These are phyloP conservation scores for Chymomyza amoena DNA, from an alignment of 2,888 invertebrate species.

Conservation along the genomic window DNA sequence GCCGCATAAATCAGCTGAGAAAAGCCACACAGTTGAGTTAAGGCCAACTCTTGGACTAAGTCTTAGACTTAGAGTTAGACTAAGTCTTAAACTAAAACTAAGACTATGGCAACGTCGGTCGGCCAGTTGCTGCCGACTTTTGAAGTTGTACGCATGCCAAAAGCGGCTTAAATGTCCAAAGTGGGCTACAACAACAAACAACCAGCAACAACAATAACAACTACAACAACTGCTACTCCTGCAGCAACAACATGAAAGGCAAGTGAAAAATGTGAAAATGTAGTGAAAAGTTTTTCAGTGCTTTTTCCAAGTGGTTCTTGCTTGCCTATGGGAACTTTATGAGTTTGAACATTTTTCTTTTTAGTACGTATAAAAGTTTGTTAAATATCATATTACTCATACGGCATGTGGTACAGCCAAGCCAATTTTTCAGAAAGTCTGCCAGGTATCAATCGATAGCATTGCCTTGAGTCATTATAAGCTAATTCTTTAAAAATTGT, in stretches of 20 bases:
- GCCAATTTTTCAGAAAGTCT: background rate
- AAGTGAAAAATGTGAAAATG: slow-evolving; percentile 70
- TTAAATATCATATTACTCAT: slow-evolving; percentile 57
- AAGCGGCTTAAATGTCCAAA: slow-evolving; percentile 74
- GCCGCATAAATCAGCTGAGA: slow-evolving; percentile 69
- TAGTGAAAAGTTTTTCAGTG: slow-evolving; percentile 68
- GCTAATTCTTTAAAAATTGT: too few species aligned
- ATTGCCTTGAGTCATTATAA: too few species aligned
- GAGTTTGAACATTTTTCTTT: slow-evolving; percentile 11
- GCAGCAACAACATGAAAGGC: slow-evolving; percentile 15
- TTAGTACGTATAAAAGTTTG: background rate
- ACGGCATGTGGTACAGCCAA: slow-evolving; percentile 64
- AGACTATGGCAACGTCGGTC: slow-evolving; percentile 26
- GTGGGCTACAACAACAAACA: slow-evolving; percentile 63
- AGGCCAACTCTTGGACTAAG: background rate
- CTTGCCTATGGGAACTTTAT: slow-evolving; percentile 39
- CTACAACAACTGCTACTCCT: slow-evolving; percentile 34
- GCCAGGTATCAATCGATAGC: too few species aligned
- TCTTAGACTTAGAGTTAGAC: background rate
- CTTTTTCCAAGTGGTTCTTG: slow-evolving; percentile 39
- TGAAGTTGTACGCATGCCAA: slow-evolving; percentile 71
- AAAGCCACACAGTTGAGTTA: background rate
- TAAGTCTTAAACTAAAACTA: background rate
- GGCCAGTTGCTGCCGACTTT: slow-evolving; percentile 26
- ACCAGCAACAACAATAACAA: slow-evolving; percentile 17